Base-by-base conservation (phyloP, 2,888 invertebrate species). In the Stegophylla sp. region DNA sequence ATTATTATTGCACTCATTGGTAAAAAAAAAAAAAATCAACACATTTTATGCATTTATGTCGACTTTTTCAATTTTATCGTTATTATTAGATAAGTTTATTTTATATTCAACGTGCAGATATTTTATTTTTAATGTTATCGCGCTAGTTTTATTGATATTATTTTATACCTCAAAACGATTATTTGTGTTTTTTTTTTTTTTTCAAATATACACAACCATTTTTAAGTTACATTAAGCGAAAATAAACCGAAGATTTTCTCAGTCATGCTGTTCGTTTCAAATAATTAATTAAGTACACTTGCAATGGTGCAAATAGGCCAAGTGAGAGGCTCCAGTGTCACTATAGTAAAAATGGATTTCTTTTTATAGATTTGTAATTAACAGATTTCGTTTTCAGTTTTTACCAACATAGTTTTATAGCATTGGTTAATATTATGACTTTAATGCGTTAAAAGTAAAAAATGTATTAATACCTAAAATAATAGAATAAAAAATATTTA, bases 71-170 rank as follows among this genome's bases (percentile, higher is more conserved):
- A n/a, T n/a, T n/a, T 34, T 34, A 3, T 34, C 34, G 34, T 34
- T 34, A 34, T 34, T 34, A 34, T 34, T 34, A 5, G 34, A 34
- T 34, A 34, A 7, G 7, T 34, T 56, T 23, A 12, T 67, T 51
- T 48, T 69, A n/a, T 51, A 69, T 28, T 51, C 69, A 7, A 45
- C 51, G n/a, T 51, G 12, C 12, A 51, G n/a, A 69, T 28, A 12
- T 34, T 34, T 5, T 34, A 26, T 2, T 12, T 28, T 4, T 12
- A 51, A 51, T 69, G 51, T n/a, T n/a, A 51, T 26, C 28, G 5
- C 69, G 1, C 9, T 13, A 34, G n/a, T 56, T 56, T 56, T 56
- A 56, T 12, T 23, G 20, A 9, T 20, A 56, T 56, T 56, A 20
- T 56, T 56, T 56, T n/a, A n/a, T n/a, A 56, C 56, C 12, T 56